These are phyloP conservation scores for Monopis laevigella DNA, from an alignment of 2,888 invertebrate genomes.

Conservation along the genomic window DNA sequence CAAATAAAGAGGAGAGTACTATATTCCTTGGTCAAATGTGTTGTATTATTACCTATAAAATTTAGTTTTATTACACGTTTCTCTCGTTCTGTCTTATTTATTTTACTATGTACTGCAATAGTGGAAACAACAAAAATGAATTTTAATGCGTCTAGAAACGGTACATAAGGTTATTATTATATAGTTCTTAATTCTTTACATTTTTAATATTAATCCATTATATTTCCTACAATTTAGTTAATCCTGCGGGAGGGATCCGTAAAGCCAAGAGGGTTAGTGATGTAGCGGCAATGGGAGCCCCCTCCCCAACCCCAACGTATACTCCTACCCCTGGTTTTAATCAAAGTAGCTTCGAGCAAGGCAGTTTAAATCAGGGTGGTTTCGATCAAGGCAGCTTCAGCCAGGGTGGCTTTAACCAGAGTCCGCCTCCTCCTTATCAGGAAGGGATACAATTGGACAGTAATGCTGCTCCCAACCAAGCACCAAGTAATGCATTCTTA, in stretches of 20 bases:
- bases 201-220: background rate
- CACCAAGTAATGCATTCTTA: too few relatives aligned
- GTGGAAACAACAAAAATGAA: too few relatives aligned
- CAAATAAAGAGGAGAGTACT: too few relatives aligned
- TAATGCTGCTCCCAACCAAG: constrained; percentile 27
- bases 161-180: constrained; percentile 23
- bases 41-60: too few relatives aligned
- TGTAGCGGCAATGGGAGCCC: constrained; percentile 73
- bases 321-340: constrained; percentile 36
- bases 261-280: constrained; percentile 76
- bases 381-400: too few relatives aligned
- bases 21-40: too few relatives aligned
- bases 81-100: too few relatives aligned
- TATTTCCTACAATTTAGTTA: constrained; percentile 1
- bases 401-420: background rate
- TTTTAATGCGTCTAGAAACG: constrained; percentile 60
- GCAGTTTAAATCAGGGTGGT: too few relatives aligned
- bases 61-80: too few relatives aligned
- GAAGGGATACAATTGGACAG: constrained; percentile 50
- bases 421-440: constrained; percentile 28
- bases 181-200: background rate
- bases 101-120: too few relatives aligned
- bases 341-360: too few relatives aligned
- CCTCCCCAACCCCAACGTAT: constrained; percentile 43
- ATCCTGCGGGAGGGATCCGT: constrained; percentile 39